These are phyloP conservation scores for Lacerta bilineata DNA, from an alignment of 2,797 vertebrate species.

Conservation along the genomic window DNA sequence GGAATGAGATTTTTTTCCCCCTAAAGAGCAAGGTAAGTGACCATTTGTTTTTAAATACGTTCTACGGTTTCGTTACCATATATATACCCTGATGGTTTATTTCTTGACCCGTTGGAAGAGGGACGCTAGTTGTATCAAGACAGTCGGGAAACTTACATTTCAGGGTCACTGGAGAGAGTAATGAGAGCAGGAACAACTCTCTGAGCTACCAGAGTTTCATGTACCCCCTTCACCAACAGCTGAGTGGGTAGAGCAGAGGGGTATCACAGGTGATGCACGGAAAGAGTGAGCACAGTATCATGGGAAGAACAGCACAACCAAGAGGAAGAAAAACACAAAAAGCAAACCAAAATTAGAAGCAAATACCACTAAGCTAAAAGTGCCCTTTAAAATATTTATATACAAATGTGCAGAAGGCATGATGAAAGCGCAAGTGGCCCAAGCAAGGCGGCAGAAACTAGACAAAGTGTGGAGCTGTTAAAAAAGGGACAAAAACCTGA, in stretches of 20 bases:
- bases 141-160: slow-evolving; percentile 97
- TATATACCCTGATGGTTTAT: slow-evolving; percentile 77
- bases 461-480: slow-evolving; percentile 31
- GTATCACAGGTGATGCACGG: slow-evolving; percentile 92
- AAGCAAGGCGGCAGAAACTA: slow-evolving; percentile 56
- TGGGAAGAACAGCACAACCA: slow-evolving; percentile 81
- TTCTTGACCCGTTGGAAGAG: slow-evolving; percentile 83
- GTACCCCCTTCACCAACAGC: slow-evolving; percentile 99
- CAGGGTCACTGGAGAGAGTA: slow-evolving; percentile 99
- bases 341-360: slow-evolving; percentile 93
- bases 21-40: background rate
- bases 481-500: background rate
- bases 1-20: background rate
- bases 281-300: slow-evolving; percentile 92
- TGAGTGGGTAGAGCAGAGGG: slow-evolving; percentile 94
- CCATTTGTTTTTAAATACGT: slow-evolving; percentile 5
- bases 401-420: slow-evolving; percentile 70
- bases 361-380: slow-evolving; percentile 80
- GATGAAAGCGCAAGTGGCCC: slow-evolving; percentile 72
- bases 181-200: slow-evolving; percentile 99
- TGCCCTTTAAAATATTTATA: slow-evolving; percentile 70
- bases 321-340: slow-evolving; percentile 87
- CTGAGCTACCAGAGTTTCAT: slow-evolving; percentile 99
- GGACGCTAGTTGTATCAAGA: slow-evolving; percentile 81
- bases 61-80: background rate